Base-by-base conservation (phyloP, 1,140 invertebrate genomes). In the Drosophila jambulina region DNA sequence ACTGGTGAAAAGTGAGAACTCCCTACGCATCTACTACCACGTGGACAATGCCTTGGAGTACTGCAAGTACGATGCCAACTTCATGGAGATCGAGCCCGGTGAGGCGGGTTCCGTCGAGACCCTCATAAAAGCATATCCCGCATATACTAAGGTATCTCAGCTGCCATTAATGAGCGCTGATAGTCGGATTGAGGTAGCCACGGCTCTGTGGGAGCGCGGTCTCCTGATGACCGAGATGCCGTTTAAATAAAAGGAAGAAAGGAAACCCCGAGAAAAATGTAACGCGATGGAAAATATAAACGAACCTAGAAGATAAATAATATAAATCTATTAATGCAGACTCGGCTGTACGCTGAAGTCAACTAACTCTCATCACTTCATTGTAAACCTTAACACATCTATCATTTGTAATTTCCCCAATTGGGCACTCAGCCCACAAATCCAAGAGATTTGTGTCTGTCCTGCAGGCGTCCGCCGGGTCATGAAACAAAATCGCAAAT, bases 11-110 rank as follows among this genome's bases (percentile, higher is more conserved):
- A 93, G 95, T 21, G 96, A 97, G 80, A 95, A 95, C 43, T 81
- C 72, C 3, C 94, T 95, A 42, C 94, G 94, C 38, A 81, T 98
- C 45, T 98, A 98, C 92, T 97, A 97, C 92, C 96, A 95, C 63
- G 93, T 95, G 54, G 97, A 98, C 87, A 99, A 99, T 94, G 96
- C 96, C 0, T 94, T 96, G 74, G 95, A 96, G 71, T 98, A 98
- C 91, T 97, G 97, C 91, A 97, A 95, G 36, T 95, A 95, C 91
- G 97, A 98, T 49, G 92, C 95, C 27, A 96, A 97, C 71, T 98
- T 94, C 93, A 92, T 98, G 68, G 96, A 97, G 88, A 95, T 98
- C 51, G 93, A 95, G 34, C 91, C 94, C 29, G 93, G 95, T 5
- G 93, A 95, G 71, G 95, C 95, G 1, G 95, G 95, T 12, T 96